Conservation (phyloP, 2,113 vertebrate species). For the Aspidoscelis tigris region DNA sequence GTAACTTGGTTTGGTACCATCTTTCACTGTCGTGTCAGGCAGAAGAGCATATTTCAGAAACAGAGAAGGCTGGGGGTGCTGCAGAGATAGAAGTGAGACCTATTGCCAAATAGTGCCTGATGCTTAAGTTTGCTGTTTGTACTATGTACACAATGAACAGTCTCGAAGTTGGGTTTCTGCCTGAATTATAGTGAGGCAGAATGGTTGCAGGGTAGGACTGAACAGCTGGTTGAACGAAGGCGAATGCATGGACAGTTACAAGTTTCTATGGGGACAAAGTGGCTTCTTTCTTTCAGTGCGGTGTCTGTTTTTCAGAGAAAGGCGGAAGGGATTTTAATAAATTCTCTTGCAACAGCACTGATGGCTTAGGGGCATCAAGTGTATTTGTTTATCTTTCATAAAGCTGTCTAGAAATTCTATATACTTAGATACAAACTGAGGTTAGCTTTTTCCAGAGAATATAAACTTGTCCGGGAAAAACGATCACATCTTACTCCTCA, state of each 20-base stretch:
- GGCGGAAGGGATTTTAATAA: background rate
- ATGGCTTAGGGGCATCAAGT: background rate
- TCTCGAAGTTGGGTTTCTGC: slow-evolving; percentile 4
- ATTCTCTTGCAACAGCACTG: background rate
- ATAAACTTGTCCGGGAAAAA: background rate
- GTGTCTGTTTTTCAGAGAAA: background rate
- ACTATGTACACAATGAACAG: background rate
- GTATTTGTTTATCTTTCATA: background rate
- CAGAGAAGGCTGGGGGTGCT: background rate
- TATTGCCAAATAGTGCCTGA: background rate
- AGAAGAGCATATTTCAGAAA: background rate
- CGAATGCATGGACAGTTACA: slow-evolving; percentile 3
- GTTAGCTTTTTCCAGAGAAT: background rate
- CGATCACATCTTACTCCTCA: background rate
- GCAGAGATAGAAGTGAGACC: background rate
- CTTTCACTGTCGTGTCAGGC: background rate
- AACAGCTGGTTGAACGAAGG: slow-evolving; percentile 5
- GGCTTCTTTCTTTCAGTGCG: background rate
- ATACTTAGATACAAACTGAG: background rate
- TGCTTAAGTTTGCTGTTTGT: background rate
- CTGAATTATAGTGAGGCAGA: background rate
- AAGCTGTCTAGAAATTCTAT: background rate
- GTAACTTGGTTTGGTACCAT: background rate
- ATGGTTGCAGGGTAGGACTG: background rate
- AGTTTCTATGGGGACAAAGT: slow-evolving; percentile 12